Evolutionary conservation across 2,888 invertebrate species (phyloP).

Genomic region (Encarsia formosa): DNA sequence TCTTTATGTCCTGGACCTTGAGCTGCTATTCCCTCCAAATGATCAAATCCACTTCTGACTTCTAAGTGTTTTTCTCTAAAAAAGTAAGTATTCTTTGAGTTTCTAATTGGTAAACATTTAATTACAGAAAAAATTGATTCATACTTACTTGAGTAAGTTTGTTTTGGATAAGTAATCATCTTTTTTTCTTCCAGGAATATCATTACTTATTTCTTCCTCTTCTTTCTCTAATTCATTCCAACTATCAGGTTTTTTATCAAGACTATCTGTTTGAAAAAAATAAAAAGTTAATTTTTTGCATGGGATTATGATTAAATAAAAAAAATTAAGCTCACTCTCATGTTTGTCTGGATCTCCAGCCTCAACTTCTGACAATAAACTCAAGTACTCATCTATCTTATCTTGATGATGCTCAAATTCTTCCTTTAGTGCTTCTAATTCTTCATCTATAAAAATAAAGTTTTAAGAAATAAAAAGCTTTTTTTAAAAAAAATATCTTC

Average conservation of each 20-base stretch:
- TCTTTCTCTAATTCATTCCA: conserved; percentile 66
- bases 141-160: conserved; percentile 57
- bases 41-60: conserved; percentile 75
- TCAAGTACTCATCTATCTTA: conserved; percentile 86
- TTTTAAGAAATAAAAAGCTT: conserved; percentile 5
- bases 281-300: conserved; percentile 1
- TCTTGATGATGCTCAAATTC: conserved; percentile 91
- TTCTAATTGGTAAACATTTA: conserved; percentile 4
- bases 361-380: conserved; percentile 69
- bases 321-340: conserved; percentile 59
- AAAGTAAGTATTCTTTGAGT: background rate
- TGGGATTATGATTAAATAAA: background rate
- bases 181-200: conserved; percentile 56
- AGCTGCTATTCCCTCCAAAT: conserved; percentile 68
- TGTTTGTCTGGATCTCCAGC: conserved; percentile 57
- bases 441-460: conserved; percentile 57
- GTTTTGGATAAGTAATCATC: conserved; percentile 67
- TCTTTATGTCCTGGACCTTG: conserved; percentile 77
- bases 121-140: background rate
- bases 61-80: conserved; percentile 68
- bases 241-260: conserved; percentile 67
- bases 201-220: conserved; percentile 47
- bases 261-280: conserved; percentile 57
- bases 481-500: background rate
- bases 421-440: conserved; percentile 76